Conservation (phyloP, 2,797 vertebrate genomes). For the Lagocephalus sceleratus region DNA sequence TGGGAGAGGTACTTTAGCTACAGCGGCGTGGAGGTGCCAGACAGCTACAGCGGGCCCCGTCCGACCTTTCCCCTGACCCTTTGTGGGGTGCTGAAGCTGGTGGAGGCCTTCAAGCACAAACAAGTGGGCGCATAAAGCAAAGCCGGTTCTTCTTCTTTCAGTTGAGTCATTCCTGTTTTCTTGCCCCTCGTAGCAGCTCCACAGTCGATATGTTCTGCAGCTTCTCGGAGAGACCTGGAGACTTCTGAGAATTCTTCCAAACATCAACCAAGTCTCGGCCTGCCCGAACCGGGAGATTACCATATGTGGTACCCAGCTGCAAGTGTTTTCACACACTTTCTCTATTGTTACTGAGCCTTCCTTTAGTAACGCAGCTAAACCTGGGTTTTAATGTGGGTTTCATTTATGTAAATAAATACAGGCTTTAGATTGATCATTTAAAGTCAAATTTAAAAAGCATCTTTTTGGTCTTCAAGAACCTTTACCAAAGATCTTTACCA, state of each 20-base stretch:
- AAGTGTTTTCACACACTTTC: background rate
- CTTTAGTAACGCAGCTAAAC: no score
- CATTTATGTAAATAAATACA: no score
- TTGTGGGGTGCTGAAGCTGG: conserved; percentile 80
- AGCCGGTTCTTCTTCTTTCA: background rate
- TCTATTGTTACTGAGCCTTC: no score
- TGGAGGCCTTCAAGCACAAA: conserved; percentile 89
- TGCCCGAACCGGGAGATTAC: conserved; percentile 88
- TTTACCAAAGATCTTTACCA: no score
- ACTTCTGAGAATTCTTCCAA: conserved; percentile 84
- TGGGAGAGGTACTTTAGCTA: conserved; percentile 81
- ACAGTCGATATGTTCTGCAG: conserved; percentile 88
- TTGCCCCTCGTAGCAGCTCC: conserved; percentile 88
- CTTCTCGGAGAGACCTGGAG: conserved; percentile 87
- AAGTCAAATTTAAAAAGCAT: no score
- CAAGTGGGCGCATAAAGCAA: conserved; percentile 73
- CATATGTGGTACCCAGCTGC: conserved; percentile 80
- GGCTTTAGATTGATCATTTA: no score
- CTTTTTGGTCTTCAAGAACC: no score
- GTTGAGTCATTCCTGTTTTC: conserved; percentile 22
- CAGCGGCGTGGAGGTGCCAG: conserved; percentile 79
- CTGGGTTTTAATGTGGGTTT: no score
- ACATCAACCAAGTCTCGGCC: conserved; percentile 84
- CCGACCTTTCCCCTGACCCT: conserved; percentile 87
- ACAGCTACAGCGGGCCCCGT: conserved; percentile 80